Conservation (phyloP, 2,888 invertebrate genomes). For the Ephialtes manifestator region DNA sequence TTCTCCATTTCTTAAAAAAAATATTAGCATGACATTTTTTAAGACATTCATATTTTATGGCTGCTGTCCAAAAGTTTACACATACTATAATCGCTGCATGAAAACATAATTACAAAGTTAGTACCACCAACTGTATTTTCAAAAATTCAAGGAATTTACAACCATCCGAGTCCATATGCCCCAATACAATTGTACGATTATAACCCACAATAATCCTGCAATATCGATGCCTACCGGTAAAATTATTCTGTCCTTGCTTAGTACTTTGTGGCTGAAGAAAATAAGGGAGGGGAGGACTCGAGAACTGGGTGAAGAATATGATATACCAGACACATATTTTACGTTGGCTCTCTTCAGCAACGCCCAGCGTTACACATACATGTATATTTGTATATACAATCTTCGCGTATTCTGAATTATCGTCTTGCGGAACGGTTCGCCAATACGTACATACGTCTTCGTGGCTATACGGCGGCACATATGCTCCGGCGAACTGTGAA, state of each 20-base stretch:
- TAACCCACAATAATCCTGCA: slow-evolving; percentile 40
- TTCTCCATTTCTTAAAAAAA: too few species aligned
- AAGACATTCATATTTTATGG: too few species aligned
- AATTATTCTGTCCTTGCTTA: slow-evolving; percentile 59
- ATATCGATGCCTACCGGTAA: slow-evolving; percentile 48
- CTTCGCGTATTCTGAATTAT: slow-evolving; percentile 82
- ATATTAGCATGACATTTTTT: too few species aligned
- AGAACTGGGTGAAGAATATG: slow-evolving; percentile 85
- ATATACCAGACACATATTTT: slow-evolving; percentile 85
- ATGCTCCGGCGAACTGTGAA: slow-evolving; percentile 52
- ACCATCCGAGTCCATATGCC: background rate
- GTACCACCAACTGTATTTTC: background rate
- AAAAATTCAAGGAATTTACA: background rate
- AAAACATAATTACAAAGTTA: too few species aligned
- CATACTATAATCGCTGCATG: too few species aligned
- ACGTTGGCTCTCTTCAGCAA: slow-evolving; percentile 75
- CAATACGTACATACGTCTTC: slow-evolving; percentile 83
- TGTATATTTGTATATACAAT: slow-evolving; percentile 59
- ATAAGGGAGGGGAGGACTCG: slow-evolving; percentile 47
- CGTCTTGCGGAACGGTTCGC: slow-evolving; percentile 82
- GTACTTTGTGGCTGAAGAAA: slow-evolving; percentile 40
- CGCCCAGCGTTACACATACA: slow-evolving; percentile 63
- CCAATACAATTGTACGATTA: background rate
- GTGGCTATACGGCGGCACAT: slow-evolving; percentile 69
- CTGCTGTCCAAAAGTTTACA: too few species aligned